phyloP scores from a whole-genome alignment of 2,797 vertebrate genomes.

The Periophthalmus magnuspinnatus region DNA sequence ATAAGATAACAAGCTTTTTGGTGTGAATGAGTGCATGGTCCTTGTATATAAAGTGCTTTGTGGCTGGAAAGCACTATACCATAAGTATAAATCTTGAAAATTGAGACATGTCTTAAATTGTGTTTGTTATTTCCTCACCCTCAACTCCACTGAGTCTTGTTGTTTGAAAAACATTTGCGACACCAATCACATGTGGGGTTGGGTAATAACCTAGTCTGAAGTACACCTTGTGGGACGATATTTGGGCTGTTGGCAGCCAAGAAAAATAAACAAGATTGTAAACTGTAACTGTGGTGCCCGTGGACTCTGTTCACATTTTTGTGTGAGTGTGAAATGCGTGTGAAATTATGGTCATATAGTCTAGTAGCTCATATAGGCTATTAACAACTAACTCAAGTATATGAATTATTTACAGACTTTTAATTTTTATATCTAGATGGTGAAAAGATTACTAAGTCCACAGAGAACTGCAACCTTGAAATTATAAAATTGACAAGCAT shows the following conservation, averaged over 20 bases:
- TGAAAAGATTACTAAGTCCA: not conserved
- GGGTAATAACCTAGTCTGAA: slow-evolving; percentile 38
- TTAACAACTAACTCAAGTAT: not conserved
- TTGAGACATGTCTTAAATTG: not conserved
- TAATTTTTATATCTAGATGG: not conserved
- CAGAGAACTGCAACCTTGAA: not conserved
- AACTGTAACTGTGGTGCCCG: slow-evolving; percentile 45
- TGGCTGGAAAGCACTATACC: not conserved
- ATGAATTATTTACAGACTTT: not conserved
- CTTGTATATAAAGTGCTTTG: not conserved
- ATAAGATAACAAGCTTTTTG: not conserved
- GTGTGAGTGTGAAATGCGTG: not conserved
- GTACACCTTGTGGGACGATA: slow-evolving; percentile 47
- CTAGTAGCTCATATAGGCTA: too few relatives aligned
- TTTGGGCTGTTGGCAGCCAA: slow-evolving; percentile 47
- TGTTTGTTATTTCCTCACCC: not conserved
- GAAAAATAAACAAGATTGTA: slow-evolving; percentile 65
- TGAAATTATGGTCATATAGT: not conserved
- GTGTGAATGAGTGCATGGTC: too few relatives aligned
- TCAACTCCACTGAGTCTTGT: slow-evolving; percentile 15
- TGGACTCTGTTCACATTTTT: slow-evolving; percentile 36
- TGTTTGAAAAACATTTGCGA: slow-evolving; percentile 25
- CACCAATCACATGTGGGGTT: slow-evolving; percentile 20
- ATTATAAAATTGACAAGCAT: too few relatives aligned
- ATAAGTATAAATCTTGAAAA: not conserved